These are phyloP conservation scores for Caracal caracal DNA, from an alignment of 2,113 vertebrate species.

Conservation along the genomic window DNA sequence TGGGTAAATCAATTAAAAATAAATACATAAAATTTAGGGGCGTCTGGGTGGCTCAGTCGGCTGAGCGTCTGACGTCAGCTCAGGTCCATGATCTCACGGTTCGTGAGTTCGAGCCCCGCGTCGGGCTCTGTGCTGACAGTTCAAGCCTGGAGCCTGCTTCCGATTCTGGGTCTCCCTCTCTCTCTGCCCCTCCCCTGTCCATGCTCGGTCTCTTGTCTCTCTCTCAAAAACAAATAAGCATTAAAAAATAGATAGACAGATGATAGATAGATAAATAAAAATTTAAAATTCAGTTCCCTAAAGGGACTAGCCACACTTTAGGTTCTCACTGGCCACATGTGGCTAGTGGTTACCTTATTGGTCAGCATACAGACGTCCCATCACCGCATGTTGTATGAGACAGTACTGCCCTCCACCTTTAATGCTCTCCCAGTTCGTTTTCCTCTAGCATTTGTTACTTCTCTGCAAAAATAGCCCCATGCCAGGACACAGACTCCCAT, in stretches of 20 bases:
- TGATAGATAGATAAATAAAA: not conserved
- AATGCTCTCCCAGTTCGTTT: accelerated
- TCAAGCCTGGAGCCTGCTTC: too few species aligned
- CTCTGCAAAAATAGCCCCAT: accelerated
- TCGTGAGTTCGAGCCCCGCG: too few species aligned
- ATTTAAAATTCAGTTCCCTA: not conserved
- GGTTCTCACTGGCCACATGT: not conserved
- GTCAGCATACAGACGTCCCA: not conserved
- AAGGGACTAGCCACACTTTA: not conserved
- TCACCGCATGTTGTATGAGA: accelerated
- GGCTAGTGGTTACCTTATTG: not conserved
- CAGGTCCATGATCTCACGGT: too few species aligned
- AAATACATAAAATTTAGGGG: not conserved
- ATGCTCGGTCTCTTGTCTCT: too few species aligned
- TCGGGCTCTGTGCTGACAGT: too few species aligned
- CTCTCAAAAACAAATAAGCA: too few species aligned
- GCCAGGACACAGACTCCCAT: accelerated
- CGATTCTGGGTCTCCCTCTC: too few species aligned
- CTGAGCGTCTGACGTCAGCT: too few species aligned
- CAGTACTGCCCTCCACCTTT: too few species aligned
- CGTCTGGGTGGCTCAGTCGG: too few species aligned
- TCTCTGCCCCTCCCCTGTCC: too few species aligned
- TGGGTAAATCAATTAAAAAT: not conserved
- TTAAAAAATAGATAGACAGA: too few species aligned
- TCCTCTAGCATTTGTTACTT: not conserved